A percentile compares a stretch with the other conserved stretches of the same genome.
Evolutionary conservation across 2,797 vertebrate species (phyloP).

Genomic region (Clarias platycephalus): DNA sequence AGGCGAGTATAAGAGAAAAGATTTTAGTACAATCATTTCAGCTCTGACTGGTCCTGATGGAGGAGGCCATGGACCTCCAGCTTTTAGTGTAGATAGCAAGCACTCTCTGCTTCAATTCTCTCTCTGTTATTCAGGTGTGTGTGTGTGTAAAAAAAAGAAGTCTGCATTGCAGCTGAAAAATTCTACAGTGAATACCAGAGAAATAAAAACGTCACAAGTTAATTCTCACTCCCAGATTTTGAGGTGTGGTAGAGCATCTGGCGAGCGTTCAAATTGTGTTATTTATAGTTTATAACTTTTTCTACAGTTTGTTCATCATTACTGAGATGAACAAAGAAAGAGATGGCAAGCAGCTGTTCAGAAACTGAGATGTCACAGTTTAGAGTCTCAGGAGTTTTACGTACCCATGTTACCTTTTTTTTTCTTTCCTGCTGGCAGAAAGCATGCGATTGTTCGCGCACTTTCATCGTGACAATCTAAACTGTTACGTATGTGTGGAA

Average conservation of each 20-base stretch:
- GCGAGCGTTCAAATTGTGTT: neutral
- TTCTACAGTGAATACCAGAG: neutral
- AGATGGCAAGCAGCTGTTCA: slow-evolving; percentile 5
- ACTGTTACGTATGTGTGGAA: neutral
- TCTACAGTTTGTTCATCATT: neutral
- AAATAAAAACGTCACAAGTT: neutral
- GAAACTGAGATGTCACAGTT: neutral
- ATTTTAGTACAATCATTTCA: slow-evolving; percentile 27
- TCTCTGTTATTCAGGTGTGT: neutral
- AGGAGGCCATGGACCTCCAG: neutral
- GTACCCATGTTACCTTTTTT: neutral
- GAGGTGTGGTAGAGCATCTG: slow-evolving; percentile 2
- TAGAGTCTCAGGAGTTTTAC: neutral
- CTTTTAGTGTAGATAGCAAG: neutral
- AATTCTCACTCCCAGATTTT: neutral
- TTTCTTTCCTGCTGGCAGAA: neutral
- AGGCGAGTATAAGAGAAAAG: slow-evolving; percentile 35
- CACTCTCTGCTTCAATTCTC: neutral
- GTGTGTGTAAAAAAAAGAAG: neutral
- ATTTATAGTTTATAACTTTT: slow-evolving; percentile 1
- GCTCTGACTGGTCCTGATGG: neutral
- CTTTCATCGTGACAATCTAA: neutral
- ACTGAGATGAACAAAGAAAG: neutral
- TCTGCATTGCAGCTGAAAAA: slow-evolving; percentile 18
- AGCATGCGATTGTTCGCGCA: neutral